Evolutionary conservation across 2,888 invertebrate species (phyloP), one percentile per base, ranked within the genome.

Genomic region (Uloborus plumipes): DNA sequence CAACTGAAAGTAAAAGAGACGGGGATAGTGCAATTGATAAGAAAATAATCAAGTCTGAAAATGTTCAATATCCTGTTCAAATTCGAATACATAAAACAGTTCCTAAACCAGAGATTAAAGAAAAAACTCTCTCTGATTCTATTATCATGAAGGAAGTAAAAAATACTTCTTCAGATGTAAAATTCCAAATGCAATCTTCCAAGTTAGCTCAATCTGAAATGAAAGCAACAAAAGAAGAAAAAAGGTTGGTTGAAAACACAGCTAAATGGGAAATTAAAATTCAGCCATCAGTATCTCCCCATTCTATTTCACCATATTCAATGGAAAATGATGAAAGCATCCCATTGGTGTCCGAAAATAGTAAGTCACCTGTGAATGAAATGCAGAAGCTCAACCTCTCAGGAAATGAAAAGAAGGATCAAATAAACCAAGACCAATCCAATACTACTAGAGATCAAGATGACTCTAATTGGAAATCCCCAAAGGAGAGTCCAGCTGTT

Each of bases 181-280:
- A 74, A 70, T n/a, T 18, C 65, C 49, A 73, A 47, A 61, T 72
- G 20, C 71, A 72, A 16, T 51, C 64, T 39, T 9, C 73, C 47
- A 74, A 77, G 67, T 4, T 61, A 20, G 66, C 51, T 31, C 62
- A 77, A 73, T 73, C 53, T 64, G 73, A 77, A 16, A 16, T 26
- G 18, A 67, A 62, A 67, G 2, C 47, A 11, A 7, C 51, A 14
- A 77, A 69, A 59, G 58, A 73, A 11, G 83, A 83, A 55, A 75
- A 59, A 20, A 61, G 61, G 11, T 47, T 47, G 22, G 15, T 51
- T 26, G 83, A 77, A 58, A 73, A 20, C 49, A 31, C 73, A 16
- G 31, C 81, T 20, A 83, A 77, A 78, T 75, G 78, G 84, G 84
- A 84, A 76, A 75, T 82, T 47, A 82, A 82, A 67, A 71, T 75